These are phyloP conservation scores for Lonchura striata DNA, from an alignment of 2,113 vertebrate species.

Conservation along the genomic window DNA sequence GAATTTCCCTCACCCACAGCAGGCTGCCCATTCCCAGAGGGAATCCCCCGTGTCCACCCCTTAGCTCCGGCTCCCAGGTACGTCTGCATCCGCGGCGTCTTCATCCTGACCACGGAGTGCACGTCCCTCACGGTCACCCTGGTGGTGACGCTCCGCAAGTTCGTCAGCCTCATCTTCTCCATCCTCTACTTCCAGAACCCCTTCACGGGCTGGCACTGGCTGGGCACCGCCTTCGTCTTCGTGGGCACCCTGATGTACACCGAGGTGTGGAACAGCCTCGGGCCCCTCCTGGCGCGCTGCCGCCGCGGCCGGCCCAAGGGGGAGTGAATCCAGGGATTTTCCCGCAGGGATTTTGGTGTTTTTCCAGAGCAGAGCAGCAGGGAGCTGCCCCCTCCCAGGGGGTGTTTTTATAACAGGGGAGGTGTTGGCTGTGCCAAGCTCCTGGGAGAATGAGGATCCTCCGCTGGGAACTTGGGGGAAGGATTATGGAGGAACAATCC, in stretches of 20 bases:
- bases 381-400: background rate
- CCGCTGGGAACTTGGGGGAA: accelerated
- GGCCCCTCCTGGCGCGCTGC: slow-evolving; percentile 5
- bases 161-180: slow-evolving; percentile 96
- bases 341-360: background rate
- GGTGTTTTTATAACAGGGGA: background rate
- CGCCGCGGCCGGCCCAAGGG: slow-evolving; percentile 68
- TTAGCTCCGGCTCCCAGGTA: slow-evolving; percentile 77
- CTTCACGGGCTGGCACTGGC: slow-evolving; percentile 95
- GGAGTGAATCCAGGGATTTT: slow-evolving; percentile 28
- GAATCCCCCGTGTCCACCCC: background rate
- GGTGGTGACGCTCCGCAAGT: slow-evolving; percentile 94
- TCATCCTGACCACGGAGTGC: slow-evolving; percentile 94
- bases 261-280: slow-evolving; percentile 83
- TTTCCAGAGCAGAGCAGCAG: background rate
- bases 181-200: slow-evolving; percentile 94
- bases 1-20: too few relatives aligned
- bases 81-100: slow-evolving; percentile 92
- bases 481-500: background rate
- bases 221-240: slow-evolving; percentile 89
- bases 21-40: background rate
- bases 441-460: background rate
- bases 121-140: slow-evolving; percentile 93
- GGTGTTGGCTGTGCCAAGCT: slow-evolving; percentile 19
- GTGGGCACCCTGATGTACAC: slow-evolving; percentile 92